phyloP scores from a whole-genome alignment of 35 echinoderm and acorn worm genomes.

The Strongylocentrotus purpuratus region DNA sequence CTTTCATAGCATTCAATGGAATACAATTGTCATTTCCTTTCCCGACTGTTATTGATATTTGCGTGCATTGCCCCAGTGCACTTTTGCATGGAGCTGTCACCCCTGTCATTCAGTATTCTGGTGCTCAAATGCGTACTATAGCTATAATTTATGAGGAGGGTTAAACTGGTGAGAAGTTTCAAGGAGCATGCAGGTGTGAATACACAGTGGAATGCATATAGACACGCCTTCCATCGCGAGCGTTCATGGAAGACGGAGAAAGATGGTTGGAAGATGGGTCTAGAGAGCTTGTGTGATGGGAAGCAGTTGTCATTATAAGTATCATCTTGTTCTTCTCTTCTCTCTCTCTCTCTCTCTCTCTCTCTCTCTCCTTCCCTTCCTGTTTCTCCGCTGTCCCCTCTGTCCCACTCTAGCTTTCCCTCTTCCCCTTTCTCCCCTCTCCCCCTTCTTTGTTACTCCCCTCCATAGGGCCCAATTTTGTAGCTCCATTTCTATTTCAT shows the following conservation, averaged over 20 bases:
- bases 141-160: conserved; percentile 2
- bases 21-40: background rate
- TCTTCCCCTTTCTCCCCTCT: background rate
- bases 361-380: background rate
- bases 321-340: too few relatives aligned
- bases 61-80: background rate
- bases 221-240: background rate
- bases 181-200: background rate
- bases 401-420: background rate
- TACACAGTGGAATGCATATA: conserved; percentile 17
- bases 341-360: background rate
- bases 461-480: too few relatives aligned
- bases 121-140: background rate
- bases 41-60: background rate
- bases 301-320: background rate
- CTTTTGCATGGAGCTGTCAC: background rate
- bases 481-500: too few relatives aligned
- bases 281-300: background rate
- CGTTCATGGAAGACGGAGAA: background rate
- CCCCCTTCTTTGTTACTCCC: background rate
- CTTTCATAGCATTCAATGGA: background rate
- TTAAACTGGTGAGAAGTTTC: conserved; percentile 5
- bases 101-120: background rate
- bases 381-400: background rate
- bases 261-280: background rate